Evolutionary conservation across 2,113 vertebrate species (phyloP).

Genomic region (Rhea americana): DNA sequence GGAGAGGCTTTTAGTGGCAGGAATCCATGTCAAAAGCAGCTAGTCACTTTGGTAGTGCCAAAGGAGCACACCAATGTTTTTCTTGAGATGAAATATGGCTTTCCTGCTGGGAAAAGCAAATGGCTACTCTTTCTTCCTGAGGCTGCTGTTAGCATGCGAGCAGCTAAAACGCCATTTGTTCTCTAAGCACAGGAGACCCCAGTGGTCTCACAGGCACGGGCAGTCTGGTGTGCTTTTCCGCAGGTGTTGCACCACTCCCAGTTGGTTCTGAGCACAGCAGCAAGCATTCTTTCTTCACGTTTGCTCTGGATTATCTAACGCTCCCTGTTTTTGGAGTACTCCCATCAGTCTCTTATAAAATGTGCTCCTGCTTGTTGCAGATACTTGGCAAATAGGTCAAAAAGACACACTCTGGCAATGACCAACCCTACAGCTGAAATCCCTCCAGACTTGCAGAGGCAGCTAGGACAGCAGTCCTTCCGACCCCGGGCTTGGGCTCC

Average conservation of each 20-base stretch:
- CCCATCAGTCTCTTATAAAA: conserved; percentile 75
- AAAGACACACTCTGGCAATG: conserved; percentile 97
- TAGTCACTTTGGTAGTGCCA: neutral
- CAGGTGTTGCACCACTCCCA: neutral
- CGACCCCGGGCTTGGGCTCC: conserved; percentile 93
- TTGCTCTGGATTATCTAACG: conserved; percentile 40
- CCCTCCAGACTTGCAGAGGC: conserved; percentile 92
- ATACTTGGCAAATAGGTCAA: conserved; percentile 99
- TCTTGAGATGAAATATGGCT: neutral
- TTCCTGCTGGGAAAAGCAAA: neutral
- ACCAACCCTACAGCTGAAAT: conserved; percentile 93
- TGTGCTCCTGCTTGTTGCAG: conserved; percentile 88
- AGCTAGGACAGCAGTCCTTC: conserved; percentile 90
- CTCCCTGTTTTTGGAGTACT: conserved; percentile 71
- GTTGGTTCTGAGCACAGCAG: neutral
- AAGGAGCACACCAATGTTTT: neutral
- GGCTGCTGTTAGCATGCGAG: neutral
- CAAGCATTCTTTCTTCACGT: conserved; percentile 6
- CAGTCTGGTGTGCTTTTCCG: neutral
- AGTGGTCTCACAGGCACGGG: neutral
- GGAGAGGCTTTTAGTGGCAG: rapidly evolving
- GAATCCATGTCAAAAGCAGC: rapidly evolving
- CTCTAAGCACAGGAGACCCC: neutral
- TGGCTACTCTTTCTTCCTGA: neutral
- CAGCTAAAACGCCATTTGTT: neutral